Evolutionary conservation across 2,113 vertebrate genomes (phyloP), one percentile per base, ranked within the genome.

Genomic region (Oryzias celebensis): DNA sequence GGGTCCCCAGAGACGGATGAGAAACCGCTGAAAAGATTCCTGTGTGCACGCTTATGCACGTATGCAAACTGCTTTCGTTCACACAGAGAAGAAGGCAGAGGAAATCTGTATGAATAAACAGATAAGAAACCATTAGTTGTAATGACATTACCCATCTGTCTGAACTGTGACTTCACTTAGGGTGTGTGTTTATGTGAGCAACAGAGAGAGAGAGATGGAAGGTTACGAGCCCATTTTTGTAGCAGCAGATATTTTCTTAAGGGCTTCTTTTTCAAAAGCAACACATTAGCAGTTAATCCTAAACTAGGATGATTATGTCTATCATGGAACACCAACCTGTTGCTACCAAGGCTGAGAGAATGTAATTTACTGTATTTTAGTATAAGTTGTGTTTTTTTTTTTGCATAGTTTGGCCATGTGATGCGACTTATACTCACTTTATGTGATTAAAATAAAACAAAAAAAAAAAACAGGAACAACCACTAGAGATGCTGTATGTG

Each of bases 51-150:
- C 61, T 22, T 47, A 53, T 52, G 46, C 60, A 44, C 60, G 45
- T 57, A 64, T 63, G 50, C 63, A 50, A 36, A 53, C 44, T 52
- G 43, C 65, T 62, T 69, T 58, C 67, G 63, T 73, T 62, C 68
- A 69, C 62, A 58, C 45, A 59, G 44, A 59, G 52, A 49, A 53
- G 12, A 60, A 52, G 52, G 63, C 16, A 71, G 63, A 62, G 57
- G 66, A 77, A 65, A 75, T 61, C 74, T 83, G 68, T 68, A 76
- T 87, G 86, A 85, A 89, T 85, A 83, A 71, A 80, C 86, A 83
- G 73, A 83, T 82, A 80, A 87, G 66, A 67, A 62, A 72, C 74
- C 83, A 82, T 85, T 86, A 82, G 84, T 58, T 70, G 73, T 85
- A 78, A 79, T 73, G 75, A 84, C 71, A 63, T 77, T 75, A 80